Evolutionary conservation across 2,888 invertebrate species (phyloP), one percentile per base, ranked within the genome.

Genomic region (Philopedon plagiatum): DNA sequence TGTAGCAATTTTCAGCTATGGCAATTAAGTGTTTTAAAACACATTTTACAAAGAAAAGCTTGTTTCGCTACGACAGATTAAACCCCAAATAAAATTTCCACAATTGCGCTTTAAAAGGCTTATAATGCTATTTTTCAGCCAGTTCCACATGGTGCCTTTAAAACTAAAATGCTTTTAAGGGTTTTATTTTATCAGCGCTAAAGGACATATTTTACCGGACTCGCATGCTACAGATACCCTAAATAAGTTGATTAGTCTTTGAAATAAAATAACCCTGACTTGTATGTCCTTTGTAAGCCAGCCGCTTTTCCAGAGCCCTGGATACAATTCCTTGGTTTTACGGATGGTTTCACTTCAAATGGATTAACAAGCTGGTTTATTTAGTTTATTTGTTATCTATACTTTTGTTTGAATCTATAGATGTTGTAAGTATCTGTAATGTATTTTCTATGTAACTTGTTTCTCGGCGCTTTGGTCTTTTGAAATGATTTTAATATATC

Each of bases 201-300:
- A 39, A 39, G 7, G 39, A 15, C 39, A 39, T 39, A n/a, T 39
- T 15, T 15, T 39, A 15, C 13, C 39, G 39, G 15, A 39, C 39
- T 39, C 39, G 1, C 39, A 39, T 39, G 39, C 13, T 15, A 39
- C 39, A 39, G 15, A 39, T 15, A 39, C 39, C 39, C 39, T 39
- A 39, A 39, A 39, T 39, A 39, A 39, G 39, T 39, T 39, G 39
- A 39, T 39, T 39, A 39, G 39, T 39, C 39, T 39, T 39, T 39
- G 39, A 39, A 39, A 39, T 39, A 39, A 39, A 39, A 39, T 39
- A n/a, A 15, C 39, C 39, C 15, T 7, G 39, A 39, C 39, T n/a
- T 15, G 39, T 39, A 15, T n/a, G 15, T 15, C 3, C 15, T 39
- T 39, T 39, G 13, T 1, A 39, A 15, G 2, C 39, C 39, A 15